These are phyloP conservation scores for Tetragonula clypearis DNA, from an alignment of 1,140 invertebrate genomes.

Conservation along the genomic window DNA sequence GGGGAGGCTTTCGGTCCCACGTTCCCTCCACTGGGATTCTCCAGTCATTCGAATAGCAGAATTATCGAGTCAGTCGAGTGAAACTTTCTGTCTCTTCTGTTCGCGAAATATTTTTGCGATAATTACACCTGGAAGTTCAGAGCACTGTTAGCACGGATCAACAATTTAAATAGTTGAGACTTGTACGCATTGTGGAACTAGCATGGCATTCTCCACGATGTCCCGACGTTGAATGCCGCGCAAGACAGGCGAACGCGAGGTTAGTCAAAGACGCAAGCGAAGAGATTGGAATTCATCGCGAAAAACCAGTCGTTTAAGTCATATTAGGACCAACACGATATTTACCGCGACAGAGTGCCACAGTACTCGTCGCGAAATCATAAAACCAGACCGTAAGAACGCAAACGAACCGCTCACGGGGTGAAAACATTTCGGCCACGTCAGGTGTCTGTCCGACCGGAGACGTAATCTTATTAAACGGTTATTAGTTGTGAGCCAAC, in stretches of 20 bases:
- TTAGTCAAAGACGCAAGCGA: slow-evolving; percentile 26
- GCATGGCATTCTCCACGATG: background rate
- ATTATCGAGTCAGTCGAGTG: background rate
- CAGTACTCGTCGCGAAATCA: slow-evolving; percentile 63
- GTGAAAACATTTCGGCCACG: slow-evolving; percentile 75
- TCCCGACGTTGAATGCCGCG: background rate
- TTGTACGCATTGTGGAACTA: no score
- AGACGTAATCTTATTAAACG: slow-evolving; percentile 81
- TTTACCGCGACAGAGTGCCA: slow-evolving; percentile 50
- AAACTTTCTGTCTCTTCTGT: background rate
- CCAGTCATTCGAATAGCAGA: slow-evolving; percentile 14
- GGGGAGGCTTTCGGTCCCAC: slow-evolving; percentile 11
- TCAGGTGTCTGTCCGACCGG: slow-evolving; percentile 73
- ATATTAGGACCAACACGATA: slow-evolving; percentile 21
- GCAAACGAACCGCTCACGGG: slow-evolving; percentile 51
- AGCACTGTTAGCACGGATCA: background rate
- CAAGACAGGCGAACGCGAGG: background rate
- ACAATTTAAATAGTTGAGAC: background rate
- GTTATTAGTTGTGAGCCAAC: slow-evolving; percentile 78
- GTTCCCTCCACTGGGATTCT: slow-evolving; percentile 21
- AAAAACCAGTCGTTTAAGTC: slow-evolving; percentile 57
- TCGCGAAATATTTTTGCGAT: background rate
- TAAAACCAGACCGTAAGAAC: slow-evolving; percentile 74
- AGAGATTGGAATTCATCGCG: slow-evolving; percentile 51
- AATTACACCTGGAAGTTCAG: background rate